These are phyloP conservation scores for Phoenoteleia sp. DNA, from an alignment of 2,888 invertebrate genomes.

Conservation along the genomic window DNA sequence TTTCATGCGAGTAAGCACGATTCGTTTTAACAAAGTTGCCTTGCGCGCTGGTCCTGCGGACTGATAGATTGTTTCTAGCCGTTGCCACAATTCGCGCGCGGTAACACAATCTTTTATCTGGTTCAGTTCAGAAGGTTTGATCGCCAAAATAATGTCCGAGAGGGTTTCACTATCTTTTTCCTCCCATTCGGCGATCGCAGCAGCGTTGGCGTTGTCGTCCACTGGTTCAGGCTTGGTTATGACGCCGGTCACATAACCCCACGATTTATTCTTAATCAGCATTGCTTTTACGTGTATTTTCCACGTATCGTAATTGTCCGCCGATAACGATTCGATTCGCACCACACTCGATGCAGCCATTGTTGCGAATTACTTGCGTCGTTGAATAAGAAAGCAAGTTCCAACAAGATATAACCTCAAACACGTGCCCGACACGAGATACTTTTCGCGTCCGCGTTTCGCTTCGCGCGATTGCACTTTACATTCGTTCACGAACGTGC, in stretches of 20 bases:
- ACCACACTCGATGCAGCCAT: constrained; percentile 8
- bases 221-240: constrained; percentile 5
- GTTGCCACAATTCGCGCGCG: constrained; percentile 26
- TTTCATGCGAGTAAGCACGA: constrained; percentile 16
- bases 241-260: constrained; percentile 26
- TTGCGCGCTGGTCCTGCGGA: constrained; percentile 27
- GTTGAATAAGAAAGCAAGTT: background rate
- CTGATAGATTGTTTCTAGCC: constrained; percentile 23
- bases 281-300: constrained; percentile 29
- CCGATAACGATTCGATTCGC: constrained; percentile 16
- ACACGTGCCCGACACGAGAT: too few relatives aligned
- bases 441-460: too few relatives aligned
- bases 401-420: too few relatives aligned
- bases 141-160: constrained; percentile 42
- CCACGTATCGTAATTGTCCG: constrained; percentile 37
- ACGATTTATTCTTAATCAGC: constrained; percentile 23
- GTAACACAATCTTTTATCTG: constrained; percentile 39
- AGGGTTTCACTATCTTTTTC: constrained; percentile 32
- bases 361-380: background rate
- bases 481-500: too few relatives aligned
- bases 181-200: constrained; percentile 10
- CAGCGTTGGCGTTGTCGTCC: background rate
- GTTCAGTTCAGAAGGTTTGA: constrained; percentile 30
- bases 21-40: constrained; percentile 21
- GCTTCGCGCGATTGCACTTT: too few relatives aligned